These are phyloP conservation scores for Machaerirhynchus nigripectus DNA, from an alignment of 2,113 vertebrate genomes.

Conservation along the genomic window DNA sequence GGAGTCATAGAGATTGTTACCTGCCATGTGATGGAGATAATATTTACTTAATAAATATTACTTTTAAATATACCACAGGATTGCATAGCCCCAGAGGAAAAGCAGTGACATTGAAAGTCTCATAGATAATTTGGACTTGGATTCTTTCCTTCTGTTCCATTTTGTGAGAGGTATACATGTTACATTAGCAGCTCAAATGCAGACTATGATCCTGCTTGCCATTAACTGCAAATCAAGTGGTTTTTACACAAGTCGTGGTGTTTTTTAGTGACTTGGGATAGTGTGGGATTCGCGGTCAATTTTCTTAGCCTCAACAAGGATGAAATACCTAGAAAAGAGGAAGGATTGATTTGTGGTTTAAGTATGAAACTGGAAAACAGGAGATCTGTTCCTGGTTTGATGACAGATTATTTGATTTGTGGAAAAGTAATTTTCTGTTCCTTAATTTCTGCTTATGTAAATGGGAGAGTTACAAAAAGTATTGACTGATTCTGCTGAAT, in stretches of 20 bases:
- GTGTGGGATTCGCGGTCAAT: background rate
- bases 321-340: background rate
- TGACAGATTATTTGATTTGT: background rate
- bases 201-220: background rate
- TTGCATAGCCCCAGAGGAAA: background rate
- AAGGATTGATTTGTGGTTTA: background rate
- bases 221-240: background rate
- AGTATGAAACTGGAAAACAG: background rate
- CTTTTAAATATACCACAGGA: background rate
- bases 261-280: background rate
- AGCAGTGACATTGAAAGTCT: background rate
- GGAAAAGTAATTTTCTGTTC: background rate
- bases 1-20: background rate
- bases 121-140: background rate
- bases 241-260: background rate
- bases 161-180: background rate
- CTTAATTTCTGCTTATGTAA: background rate
- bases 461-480: background rate
- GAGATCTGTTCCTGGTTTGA: background rate
- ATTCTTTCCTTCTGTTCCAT: background rate
- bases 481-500: background rate
- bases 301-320: background rate
- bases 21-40: fast-evolving
- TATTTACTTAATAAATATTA: background rate
- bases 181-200: background rate